Evolutionary conservation across 2,888 invertebrate genomes (phyloP), one percentile per base, ranked within the genome.

Genomic region (Ommatoiulus sabulosus): DNA sequence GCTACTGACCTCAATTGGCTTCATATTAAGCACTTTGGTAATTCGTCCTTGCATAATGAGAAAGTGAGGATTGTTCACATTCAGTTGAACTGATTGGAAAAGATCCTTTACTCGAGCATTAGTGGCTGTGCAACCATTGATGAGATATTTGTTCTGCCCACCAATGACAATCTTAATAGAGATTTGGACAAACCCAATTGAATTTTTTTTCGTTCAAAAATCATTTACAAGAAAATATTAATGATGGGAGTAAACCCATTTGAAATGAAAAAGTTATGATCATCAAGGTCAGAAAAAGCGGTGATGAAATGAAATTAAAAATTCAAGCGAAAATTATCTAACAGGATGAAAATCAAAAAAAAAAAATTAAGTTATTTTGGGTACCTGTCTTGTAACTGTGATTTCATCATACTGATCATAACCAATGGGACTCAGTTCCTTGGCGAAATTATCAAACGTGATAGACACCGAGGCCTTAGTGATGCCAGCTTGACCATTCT

Each of bases 1-100:
- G 44, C 2, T n/a, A n/a, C 92, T 92, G 93, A 97, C 97, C 94
- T 99, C 99, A 85, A 95, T 95, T 0, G 99, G 98, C 92, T 99
- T 99, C 99, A 99, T 99, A 92, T 98, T 99, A 44, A 99, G 94
- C 2, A 99, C 99, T 94, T 99, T 99, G 0, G 99, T 99, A 90
- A 99, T 98, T 90, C 98, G 95, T 0, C 99, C 99, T 94, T 99
- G 99, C 99, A 99, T 99, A 91, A 99, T 99, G 57, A 99, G 95
- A 93, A 99, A 99, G 93, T 99, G 99, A 0, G 99, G 99, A 93
- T 99, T 99, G 93, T 99, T 99, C 1, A 99, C 98, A 92, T 99
- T 99, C 72, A 99, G 94, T 92, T 99, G 98, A 7, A 99, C 96
- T 0, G 98, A 98, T 91, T 98, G 97, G 93, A 99, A 99, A 92